Conservation (phyloP, 1,140 invertebrate genomes). For the Zaprionus africanus region DNA sequence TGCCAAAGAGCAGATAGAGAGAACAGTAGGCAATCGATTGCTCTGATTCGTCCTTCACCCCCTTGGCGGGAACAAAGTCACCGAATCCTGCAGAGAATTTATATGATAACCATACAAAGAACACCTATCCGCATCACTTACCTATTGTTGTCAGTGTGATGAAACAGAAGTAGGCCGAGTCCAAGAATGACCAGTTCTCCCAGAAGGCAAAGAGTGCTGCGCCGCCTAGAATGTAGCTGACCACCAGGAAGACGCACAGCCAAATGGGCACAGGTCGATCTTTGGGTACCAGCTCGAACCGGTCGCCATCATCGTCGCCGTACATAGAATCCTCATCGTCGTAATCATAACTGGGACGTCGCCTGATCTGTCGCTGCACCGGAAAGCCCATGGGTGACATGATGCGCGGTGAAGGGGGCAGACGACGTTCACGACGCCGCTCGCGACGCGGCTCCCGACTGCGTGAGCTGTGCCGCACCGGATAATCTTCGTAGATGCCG, state of each 20-base stretch:
- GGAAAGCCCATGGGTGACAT: constrained; percentile 89
- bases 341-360: constrained; percentile 67
- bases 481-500: constrained; percentile 71
- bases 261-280: constrained; percentile 93
- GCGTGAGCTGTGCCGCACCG: constrained; percentile 48
- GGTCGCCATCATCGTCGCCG: constrained; percentile 85
- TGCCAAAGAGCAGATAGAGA: constrained; percentile 97
- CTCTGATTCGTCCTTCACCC: constrained; percentile 88
- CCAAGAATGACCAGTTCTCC: constrained; percentile 95
- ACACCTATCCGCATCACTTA: constrained; percentile 50
- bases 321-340: constrained; percentile 85
- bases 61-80: constrained; percentile 95
- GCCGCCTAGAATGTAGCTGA: constrained; percentile 94
- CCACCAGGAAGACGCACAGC: constrained; percentile 94
- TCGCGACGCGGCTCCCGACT: constrained; percentile 50
- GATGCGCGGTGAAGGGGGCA: constrained; percentile 86
- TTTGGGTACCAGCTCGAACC: constrained; percentile 72
- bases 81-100: constrained; percentile 89
- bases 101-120: background rate
- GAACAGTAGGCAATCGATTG: constrained; percentile 95
- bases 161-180: constrained; percentile 98
- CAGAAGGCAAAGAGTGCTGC: constrained; percentile 93
- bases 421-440: constrained; percentile 59
- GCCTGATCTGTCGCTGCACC: constrained; percentile 85
- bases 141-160: constrained; percentile 97